Evolutionary conservation across 2,113 vertebrate genomes (phyloP), one percentile per base, ranked within the genome.

Genomic region (Myiopsitta monachus): DNA sequence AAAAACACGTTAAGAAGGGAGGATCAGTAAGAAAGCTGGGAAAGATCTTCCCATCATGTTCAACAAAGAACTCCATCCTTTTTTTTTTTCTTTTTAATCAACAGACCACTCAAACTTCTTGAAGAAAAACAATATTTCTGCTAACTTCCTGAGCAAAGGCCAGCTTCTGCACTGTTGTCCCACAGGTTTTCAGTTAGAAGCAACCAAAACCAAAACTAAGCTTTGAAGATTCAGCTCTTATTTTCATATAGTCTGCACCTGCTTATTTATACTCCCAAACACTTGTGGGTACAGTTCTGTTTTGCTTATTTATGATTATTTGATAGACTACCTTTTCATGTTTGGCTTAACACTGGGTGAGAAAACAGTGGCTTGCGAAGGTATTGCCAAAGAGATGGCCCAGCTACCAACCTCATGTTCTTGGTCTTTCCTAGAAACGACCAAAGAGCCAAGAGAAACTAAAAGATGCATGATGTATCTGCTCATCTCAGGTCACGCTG

Each of bases 341-440:
- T 66, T 49, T 49, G 69, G 18, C 3, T 0, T 22, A 79, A 59
- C 6, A 8, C 0, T 4, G 43, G 5, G 30, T 51, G 43, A 73
- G 17, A 61, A 63, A 80, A 55, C 5, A 36, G 1, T 6, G 9
- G 6, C 38, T 13, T 14, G 43, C 30, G 44, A 76, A 76, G 57
- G n/a, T 16, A 49, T 1, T 14, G 39, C 26, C 38, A 33, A 67
- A 46, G 39, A 57, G 44, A 73, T 5, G 8, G 15, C 63, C 39
- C 39, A 85, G 43, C 41, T 61, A 54, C 27, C 30, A 57, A 44
- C 15, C 30, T 80, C 28, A 39, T 0, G 2, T 39, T 57, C 41
- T 24, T 2, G 3, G 16, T 19, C 23, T 36, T 73, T 38, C 24
- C 57, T 17, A 57, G 18, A 14, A 54, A 47, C 52, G 47, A 23